phyloP scores from a whole-genome alignment of 2,888 invertebrate species.

The Amorpha juglandis region DNA sequence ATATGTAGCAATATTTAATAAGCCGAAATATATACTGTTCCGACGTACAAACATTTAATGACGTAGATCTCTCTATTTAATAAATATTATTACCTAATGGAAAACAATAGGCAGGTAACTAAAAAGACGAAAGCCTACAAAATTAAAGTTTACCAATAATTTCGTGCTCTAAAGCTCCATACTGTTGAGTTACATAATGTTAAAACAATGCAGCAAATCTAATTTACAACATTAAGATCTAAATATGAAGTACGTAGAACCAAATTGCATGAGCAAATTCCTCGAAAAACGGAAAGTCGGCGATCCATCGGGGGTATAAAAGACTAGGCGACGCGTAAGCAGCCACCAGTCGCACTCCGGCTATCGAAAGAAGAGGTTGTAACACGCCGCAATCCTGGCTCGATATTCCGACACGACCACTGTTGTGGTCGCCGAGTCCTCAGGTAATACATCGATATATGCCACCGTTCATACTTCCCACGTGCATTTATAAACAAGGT shows the following conservation, averaged over 20 bases:
- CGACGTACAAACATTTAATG: background rate
- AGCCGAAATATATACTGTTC: no score
- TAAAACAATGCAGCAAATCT: background rate
- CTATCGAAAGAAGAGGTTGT: constrained; percentile 43
- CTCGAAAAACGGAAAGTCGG: background rate
- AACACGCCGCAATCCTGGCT: constrained; percentile 46
- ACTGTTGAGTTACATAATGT: no score
- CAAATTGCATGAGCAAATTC: background rate
- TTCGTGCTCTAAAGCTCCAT: no score
- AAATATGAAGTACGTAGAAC: background rate
- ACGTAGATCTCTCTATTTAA: background rate
- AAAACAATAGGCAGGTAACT: background rate
- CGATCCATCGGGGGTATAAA: constrained; percentile 16
- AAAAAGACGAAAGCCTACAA: no score
- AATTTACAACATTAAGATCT: constrained; percentile 1
- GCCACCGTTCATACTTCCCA: constrained; percentile 55
- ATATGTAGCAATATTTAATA: background rate
- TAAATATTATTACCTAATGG: background rate
- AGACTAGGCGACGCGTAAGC: constrained; percentile 12
- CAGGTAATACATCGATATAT: constrained; percentile 43
- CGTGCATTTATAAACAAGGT: constrained; percentile 58
- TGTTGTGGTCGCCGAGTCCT: constrained; percentile 54
- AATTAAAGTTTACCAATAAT: no score
- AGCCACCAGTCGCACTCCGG: constrained; percentile 35
- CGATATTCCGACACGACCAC: constrained; percentile 60